These are phyloP conservation scores for Laodelphax striatellus DNA, from an alignment of 1,140 invertebrate species.

Conservation along the genomic window DNA sequence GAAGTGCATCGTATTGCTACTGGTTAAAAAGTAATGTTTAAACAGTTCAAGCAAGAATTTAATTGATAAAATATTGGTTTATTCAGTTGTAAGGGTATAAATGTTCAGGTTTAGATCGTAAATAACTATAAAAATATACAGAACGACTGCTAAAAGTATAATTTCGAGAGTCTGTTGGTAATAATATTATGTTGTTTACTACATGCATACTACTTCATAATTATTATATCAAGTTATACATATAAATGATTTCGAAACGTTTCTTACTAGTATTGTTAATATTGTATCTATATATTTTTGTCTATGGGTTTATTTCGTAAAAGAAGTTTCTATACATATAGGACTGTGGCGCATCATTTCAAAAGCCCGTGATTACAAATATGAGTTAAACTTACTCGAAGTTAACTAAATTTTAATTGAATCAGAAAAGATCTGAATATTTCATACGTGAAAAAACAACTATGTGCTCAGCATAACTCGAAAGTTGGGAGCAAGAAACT, in stretches of 20 bases:
- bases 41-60: conserved; percentile 9
- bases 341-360: conserved; percentile 6
- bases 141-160: conserved; percentile 21
- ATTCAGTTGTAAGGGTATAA: conserved; percentile 22
- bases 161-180: conserved; percentile 19
- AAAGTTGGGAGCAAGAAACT: too few relatives aligned
- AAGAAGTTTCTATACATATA: conserved; percentile 15
- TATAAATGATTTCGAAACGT: not conserved
- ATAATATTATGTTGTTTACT: conserved; percentile 11
- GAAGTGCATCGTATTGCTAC: conserved; percentile 15
- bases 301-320: conserved; percentile 24
- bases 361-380: conserved; percentile 16
- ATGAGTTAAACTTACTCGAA: too few relatives aligned
- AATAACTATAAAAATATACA: conserved; percentile 11
- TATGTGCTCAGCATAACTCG: too few relatives aligned
- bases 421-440: too few relatives aligned
- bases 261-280: conserved; percentile 16
- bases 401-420: too few relatives aligned
- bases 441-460: too few relatives aligned
- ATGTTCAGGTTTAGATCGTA: conserved; percentile 22
- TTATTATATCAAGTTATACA: not conserved
- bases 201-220: not conserved
- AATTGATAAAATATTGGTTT: conserved; percentile 21
- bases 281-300: conserved; percentile 20
- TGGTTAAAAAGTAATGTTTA: conserved; percentile 19